Percentiles rank a stretch among this genome's conserved stretches.
phyloP scores from a whole-genome alignment of 2,113 vertebrate species.

The Haplochromis burtoni region DNA sequence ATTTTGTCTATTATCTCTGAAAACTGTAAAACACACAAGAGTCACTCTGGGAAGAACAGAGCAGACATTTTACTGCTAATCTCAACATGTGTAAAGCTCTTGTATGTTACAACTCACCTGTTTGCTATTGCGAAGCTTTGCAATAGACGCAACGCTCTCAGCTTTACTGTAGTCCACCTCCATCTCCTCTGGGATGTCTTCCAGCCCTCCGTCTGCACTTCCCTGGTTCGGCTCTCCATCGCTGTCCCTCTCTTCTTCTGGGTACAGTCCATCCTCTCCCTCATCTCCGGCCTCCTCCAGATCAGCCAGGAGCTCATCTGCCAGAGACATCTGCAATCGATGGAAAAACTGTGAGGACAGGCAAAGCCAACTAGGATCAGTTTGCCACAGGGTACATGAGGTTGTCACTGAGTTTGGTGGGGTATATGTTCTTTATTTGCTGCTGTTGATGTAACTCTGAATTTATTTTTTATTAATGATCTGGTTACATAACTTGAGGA shows the following conservation, averaged over 20 bases:
- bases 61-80: neutral
- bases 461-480: neutral
- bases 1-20: constrained; percentile 86
- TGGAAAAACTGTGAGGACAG: neutral
- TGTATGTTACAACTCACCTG: constrained; percentile 60
- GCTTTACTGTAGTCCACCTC: constrained; percentile 80
- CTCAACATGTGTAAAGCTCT: neutral
- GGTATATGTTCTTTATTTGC: neutral
- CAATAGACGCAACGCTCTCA: constrained; percentile 83
- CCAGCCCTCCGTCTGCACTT: constrained; percentile 64
- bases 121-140: constrained; percentile 88
- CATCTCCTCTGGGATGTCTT: constrained; percentile 87
- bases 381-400: neutral
- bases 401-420: neutral
- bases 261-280: constrained; percentile 80
- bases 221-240: constrained; percentile 71
- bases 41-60: neutral
- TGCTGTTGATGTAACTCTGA: neutral
- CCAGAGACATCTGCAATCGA: constrained; percentile 78
- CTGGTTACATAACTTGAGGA: neutral
- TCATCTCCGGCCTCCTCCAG: constrained; percentile 87
- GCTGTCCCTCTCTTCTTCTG: constrained; percentile 79
- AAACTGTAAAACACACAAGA: constrained; percentile 66
- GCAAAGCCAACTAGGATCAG: neutral
- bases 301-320: constrained; percentile 87